These are phyloP conservation scores for Tyrophagus putrescentiae DNA, from an alignment of 1,140 invertebrate species.

Conservation along the genomic window DNA sequence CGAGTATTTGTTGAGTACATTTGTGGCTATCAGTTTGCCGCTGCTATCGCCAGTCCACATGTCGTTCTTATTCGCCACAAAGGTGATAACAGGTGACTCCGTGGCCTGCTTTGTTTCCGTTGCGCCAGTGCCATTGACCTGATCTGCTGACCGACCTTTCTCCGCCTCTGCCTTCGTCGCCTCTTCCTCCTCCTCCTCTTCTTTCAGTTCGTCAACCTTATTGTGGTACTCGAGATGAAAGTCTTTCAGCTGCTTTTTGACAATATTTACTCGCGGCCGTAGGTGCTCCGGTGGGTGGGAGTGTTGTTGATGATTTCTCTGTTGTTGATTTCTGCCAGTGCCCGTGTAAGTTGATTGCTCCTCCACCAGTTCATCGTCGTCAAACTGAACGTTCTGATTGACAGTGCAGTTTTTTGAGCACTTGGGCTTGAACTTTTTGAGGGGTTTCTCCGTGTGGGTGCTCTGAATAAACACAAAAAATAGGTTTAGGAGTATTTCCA, in stretches of 20 bases:
- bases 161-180: not conserved
- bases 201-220: not conserved
- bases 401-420: not conserved
- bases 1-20: too few species aligned
- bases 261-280: conserved; percentile 7
- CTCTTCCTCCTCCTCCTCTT: not conserved
- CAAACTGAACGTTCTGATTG: conserved; percentile 11
- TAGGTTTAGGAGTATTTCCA: too few species aligned
- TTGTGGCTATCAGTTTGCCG: too few species aligned
- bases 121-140: not conserved
- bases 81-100: not conserved
- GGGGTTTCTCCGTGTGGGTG: too few species aligned
- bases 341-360: not conserved
- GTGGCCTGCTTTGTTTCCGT: not conserved
- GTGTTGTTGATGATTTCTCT: not conserved
- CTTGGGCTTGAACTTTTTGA: not conserved
- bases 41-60: too few species aligned
- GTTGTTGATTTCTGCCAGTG: not conserved
- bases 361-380: not conserved
- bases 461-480: too few species aligned
- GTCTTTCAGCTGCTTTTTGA: conserved; percentile 10
- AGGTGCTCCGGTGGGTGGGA: conserved; percentile 1
- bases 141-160: not conserved
- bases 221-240: not conserved
- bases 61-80: not conserved